A percentile compares a stretch with the other conserved stretches of the same genome.
These are phyloP conservation scores for Typhlichthys subterraneus DNA, from an alignment of 2,797 vertebrate species.

Conservation along the genomic window DNA sequence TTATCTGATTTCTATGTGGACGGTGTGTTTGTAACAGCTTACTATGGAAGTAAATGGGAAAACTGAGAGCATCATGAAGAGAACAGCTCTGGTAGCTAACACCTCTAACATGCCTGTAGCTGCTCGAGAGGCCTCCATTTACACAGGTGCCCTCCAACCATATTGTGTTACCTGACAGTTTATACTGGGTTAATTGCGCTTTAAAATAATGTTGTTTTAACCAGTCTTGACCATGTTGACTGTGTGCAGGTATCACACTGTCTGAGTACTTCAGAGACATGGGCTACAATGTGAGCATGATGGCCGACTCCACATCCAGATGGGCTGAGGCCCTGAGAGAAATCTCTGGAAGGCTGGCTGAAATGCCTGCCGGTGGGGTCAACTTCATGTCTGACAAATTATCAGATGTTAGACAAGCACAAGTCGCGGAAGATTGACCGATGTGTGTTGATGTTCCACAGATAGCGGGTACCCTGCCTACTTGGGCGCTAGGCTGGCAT, in stretches of 20 bases:
- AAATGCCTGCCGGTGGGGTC: constrained; percentile 96
- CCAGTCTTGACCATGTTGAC: not conserved
- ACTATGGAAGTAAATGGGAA: constrained; percentile 99
- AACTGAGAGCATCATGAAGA: constrained; percentile 97
- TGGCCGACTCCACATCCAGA: constrained; percentile 97
- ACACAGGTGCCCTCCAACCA: constrained; percentile 83
- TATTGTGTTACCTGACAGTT: not conserved
- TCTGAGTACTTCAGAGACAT: constrained; percentile 99
- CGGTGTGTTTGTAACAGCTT: constrained; percentile 74
- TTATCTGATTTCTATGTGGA: constrained; percentile 7
- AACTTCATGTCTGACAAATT: not conserved
- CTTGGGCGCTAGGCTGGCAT: constrained; percentile 93
- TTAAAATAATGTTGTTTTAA: not conserved
- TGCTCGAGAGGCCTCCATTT: constrained; percentile 98
- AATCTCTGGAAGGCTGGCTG: constrained; percentile 95
- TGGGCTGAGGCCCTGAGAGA: constrained; percentile 98
- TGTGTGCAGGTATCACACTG: constrained; percentile 88
- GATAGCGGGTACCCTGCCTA: constrained; percentile 82
- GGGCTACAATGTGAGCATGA: constrained; percentile 99
- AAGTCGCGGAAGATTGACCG: not conserved
- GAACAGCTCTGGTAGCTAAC: constrained; percentile 95
- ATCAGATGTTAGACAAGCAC: not conserved
- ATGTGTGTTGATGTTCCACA: constrained; percentile 29
- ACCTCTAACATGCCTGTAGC: constrained; percentile 99
- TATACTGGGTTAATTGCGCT: not conserved